Evolutionary conservation across 2,113 vertebrate genomes (phyloP), one percentile per base, ranked within the genome.

Genomic region (Uria lomvia): DNA sequence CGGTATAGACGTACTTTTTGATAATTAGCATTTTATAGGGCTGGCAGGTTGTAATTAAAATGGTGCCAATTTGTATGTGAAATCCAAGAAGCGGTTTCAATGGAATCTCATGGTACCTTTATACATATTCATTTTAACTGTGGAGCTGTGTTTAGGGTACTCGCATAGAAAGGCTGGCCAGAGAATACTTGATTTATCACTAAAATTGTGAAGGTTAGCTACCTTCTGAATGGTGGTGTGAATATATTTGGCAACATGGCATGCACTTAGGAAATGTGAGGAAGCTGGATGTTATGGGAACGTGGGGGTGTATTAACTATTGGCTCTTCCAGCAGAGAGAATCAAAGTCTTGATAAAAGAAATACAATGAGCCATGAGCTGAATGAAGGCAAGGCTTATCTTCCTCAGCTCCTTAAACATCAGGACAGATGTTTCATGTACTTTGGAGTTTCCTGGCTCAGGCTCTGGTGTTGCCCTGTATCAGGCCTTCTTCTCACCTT

Each of bases 221-320:
- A 21, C 29, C 10, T 71, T 77, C 1, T 40, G 10, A 71, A 59
- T 42, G 50, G 30, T 40, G 26, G 29, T 50, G n/a, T 0, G 0
- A 90, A 52, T 19, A 71, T 10, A 2, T 26, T 40, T 0, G 1
- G 32, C n/a, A 86, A 58, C 34, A 56, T 26, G 4, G 3, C 8
- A 6, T 1, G 1, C 34, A 20, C 29, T 36, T 36, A 24, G 60
- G 45, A 38, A 71, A 88, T 6, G 12, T 20, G 40, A 74, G 36
- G 32, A 67, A 92, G 49, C 9, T 74, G 65, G 38, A 63, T 36
- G 34, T 36, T 53, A 24, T 7, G 14, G 18, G 45, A 45, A 11
- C 18, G 6, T 70, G 60, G 5, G 16, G 45, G 53, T 22, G 36
- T 45, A 27, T 40, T 60, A 26, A n/a, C 56, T 63, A 14, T 9